Conservation (phyloP, 2,113 vertebrate species). For the Platichthys flesus region DNA sequence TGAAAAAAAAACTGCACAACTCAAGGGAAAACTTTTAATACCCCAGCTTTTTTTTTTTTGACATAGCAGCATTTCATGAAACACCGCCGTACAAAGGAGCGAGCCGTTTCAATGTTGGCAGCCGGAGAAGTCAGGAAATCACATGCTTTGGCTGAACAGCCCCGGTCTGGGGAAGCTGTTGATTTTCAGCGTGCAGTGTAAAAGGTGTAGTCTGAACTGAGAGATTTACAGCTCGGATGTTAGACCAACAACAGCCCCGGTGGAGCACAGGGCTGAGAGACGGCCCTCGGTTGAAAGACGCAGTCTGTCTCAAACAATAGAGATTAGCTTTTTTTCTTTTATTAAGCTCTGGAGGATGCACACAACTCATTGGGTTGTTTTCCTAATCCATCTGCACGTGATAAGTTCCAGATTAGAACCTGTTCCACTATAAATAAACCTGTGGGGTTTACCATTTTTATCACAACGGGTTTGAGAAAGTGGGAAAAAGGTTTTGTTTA, state of each 20-base stretch:
- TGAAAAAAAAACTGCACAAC: conserved; percentile 50
- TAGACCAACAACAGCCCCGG: conserved; percentile 49
- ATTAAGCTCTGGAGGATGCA: conserved; percentile 17
- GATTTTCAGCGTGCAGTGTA: conserved; percentile 39
- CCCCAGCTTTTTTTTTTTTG: conserved; percentile 33
- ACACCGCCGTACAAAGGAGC: conserved; percentile 19
- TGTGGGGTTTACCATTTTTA: conserved; percentile 17
- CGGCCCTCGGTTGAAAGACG: background rate
- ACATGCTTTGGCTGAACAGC: conserved; percentile 64
- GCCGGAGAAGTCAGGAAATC: conserved; percentile 73
- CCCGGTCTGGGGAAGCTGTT: conserved; percentile 44
- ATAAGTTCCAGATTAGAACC: background rate
- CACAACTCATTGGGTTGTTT: conserved; percentile 3
- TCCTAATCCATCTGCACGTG: conserved; percentile 7
- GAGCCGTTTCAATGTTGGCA: conserved; percentile 41
- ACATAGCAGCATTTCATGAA: conserved; percentile 56
- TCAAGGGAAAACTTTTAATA: conserved; percentile 67
- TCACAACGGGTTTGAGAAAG: conserved; percentile 33
- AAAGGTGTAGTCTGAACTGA: conserved; percentile 57
- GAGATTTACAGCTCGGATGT: conserved; percentile 56
- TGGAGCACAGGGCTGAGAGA: conserved; percentile 33
- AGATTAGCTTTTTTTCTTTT: conserved; percentile 23
- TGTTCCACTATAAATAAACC: conserved; percentile 10
- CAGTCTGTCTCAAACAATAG: conserved; percentile 31
- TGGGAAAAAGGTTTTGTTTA: conserved; percentile 5